Conservation (phyloP, 2,797 vertebrate genomes). For the Chlorospingus flavigularis region DNA sequence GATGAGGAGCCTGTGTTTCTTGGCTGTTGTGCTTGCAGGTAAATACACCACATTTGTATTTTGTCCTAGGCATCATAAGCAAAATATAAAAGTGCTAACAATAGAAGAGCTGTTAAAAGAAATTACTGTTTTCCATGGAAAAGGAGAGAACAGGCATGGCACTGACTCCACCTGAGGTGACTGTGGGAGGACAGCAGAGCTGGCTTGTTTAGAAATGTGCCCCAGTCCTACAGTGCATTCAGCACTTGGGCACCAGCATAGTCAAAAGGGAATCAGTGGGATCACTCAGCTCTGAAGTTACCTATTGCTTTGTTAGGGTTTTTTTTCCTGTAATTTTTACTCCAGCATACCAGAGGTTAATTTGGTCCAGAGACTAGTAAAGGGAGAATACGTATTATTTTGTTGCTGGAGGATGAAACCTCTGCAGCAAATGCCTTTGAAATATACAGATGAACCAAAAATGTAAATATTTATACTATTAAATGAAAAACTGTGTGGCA, state of each 20-base stretch:
- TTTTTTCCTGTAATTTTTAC: neutral
- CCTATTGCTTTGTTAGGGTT: neutral
- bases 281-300: neutral
- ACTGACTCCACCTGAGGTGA: neutral
- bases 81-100: accelerated
- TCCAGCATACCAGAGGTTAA: neutral
- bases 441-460: neutral
- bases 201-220: neutral
- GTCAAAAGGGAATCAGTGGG: neutral
- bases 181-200: neutral
- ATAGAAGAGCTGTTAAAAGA: neutral
- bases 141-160: neutral
- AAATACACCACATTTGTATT: neutral
- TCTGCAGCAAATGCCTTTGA: neutral
- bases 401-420: neutral
- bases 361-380: neutral
- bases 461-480: neutral
- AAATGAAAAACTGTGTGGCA: neutral
- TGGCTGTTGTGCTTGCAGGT: slow-evolving; percentile 14
- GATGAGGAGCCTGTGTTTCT: neutral
- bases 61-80: neutral
- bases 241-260: neutral
- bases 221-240: neutral
- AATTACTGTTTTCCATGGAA: accelerated
- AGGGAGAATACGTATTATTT: neutral